A percentile compares a stretch with the other conserved stretches of the same genome.
phyloP scores from a whole-genome alignment of 2,888 invertebrate genomes.

The Scrobipalpa atriplicella region DNA sequence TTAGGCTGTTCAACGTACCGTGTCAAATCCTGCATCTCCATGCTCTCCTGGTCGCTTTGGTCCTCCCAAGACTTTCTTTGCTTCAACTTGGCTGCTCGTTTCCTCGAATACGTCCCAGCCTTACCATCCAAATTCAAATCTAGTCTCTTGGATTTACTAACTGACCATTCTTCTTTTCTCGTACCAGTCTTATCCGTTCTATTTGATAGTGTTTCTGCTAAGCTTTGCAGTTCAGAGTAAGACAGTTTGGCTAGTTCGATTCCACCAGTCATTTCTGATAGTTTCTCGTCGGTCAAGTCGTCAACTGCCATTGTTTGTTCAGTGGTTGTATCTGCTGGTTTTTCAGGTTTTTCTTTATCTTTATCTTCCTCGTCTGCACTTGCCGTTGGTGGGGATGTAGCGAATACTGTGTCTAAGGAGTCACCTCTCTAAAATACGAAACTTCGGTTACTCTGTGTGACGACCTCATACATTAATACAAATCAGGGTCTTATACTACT shows the following conservation, averaged over 20 bases:
- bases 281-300: constrained; percentile 67
- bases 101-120: constrained; percentile 78
- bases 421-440: constrained; percentile 82
- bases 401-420: constrained; percentile 86
- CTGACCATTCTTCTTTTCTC: constrained; percentile 74
- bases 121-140: constrained; percentile 75
- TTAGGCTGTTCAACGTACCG: constrained; percentile 48
- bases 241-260: constrained; percentile 72
- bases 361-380: constrained; percentile 63
- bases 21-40: constrained; percentile 86
- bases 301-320: constrained; percentile 48
- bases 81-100: constrained; percentile 72
- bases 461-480: too few species aligned
- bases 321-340: constrained; percentile 29
- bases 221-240: constrained; percentile 70
- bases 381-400: constrained; percentile 82
- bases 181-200: constrained; percentile 70
- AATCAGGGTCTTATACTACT: too few species aligned
- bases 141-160: constrained; percentile 70
- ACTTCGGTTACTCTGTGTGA: not conserved
- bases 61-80: constrained; percentile 88
- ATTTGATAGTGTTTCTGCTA: constrained; percentile 71
- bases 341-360: constrained; percentile 43
- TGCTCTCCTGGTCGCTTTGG: constrained; percentile 86
- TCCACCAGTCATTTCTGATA: constrained; percentile 69